Conservation (phyloP, 64 coral and sea anemone genomes). For the Stylophora pistillata region DNA sequence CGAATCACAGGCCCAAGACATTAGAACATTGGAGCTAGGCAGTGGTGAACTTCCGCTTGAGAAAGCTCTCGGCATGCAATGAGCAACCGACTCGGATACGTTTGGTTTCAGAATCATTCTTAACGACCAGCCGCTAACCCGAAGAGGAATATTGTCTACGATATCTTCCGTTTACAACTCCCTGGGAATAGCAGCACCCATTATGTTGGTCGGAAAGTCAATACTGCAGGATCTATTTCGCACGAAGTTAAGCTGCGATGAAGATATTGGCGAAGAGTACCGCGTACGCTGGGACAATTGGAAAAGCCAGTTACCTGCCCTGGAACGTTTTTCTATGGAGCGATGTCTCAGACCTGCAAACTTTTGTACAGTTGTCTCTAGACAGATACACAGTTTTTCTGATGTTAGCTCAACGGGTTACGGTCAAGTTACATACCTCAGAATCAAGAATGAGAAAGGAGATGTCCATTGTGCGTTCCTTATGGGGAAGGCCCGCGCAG, state of each 20-base stretch:
- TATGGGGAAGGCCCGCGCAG: conserved; percentile 46
- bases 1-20: conserved; percentile 30
- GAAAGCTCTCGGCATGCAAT: conserved; percentile 38
- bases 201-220: conserved; percentile 52
- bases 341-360: conserved; percentile 61
- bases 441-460: conserved; percentile 24
- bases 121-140: conserved; percentile 53
- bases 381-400: conserved; percentile 68
- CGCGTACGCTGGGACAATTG: conserved; percentile 50
- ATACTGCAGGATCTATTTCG: conserved; percentile 60
- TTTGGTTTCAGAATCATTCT: conserved; percentile 63
- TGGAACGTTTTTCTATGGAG: conserved; percentile 24
- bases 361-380: conserved; percentile 42
- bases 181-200: conserved; percentile 58
- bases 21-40: conserved; percentile 32
- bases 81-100: conserved; percentile 56
- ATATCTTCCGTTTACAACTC: conserved; percentile 70
- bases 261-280: conserved; percentile 27
- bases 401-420: conserved; percentile 54
- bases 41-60: conserved; percentile 30
- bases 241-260: conserved; percentile 42
- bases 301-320: conserved; percentile 11
- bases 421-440: conserved; percentile 49
- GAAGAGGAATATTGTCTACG: conserved; percentile 58
- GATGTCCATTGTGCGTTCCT: conserved; percentile 44